Conservation (phyloP, 2,797 vertebrate genomes). For the Sciurus carolinensis region DNA sequence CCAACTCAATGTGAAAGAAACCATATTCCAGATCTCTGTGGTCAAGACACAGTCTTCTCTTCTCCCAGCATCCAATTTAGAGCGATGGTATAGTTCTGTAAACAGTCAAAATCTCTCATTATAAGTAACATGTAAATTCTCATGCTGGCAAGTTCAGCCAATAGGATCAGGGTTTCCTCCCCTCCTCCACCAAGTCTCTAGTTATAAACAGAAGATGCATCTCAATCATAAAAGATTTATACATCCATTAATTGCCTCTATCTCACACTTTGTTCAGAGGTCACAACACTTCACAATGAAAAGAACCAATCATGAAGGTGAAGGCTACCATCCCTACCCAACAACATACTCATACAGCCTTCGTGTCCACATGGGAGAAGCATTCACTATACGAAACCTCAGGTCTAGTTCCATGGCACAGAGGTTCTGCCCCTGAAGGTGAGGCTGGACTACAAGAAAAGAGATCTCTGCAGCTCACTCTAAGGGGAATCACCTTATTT, state of each 20-base stretch:
- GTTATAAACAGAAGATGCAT: neutral
- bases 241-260: neutral
- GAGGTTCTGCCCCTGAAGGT: neutral
- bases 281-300: neutral
- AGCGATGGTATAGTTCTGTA: neutral
- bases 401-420: neutral
- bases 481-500: neutral
- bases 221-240: neutral
- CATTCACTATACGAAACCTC: fast-evolving
- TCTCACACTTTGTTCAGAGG: neutral
- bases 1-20: neutral
- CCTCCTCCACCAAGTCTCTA: fast-evolving
- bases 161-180: neutral
- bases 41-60: neutral
- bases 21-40: fast-evolving
- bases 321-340: neutral
- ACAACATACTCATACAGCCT: fast-evolving
- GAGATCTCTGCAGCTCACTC: neutral
- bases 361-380: neutral
- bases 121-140: neutral
- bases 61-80: neutral
- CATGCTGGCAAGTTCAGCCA: neutral
- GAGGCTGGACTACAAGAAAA: neutral
- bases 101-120: neutral
- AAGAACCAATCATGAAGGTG: neutral